Percentiles rank a stretch among this genome's conserved stretches.
Evolutionary conservation across 2,113 vertebrate species (phyloP).

Genomic region (Cavia porcellus): DNA sequence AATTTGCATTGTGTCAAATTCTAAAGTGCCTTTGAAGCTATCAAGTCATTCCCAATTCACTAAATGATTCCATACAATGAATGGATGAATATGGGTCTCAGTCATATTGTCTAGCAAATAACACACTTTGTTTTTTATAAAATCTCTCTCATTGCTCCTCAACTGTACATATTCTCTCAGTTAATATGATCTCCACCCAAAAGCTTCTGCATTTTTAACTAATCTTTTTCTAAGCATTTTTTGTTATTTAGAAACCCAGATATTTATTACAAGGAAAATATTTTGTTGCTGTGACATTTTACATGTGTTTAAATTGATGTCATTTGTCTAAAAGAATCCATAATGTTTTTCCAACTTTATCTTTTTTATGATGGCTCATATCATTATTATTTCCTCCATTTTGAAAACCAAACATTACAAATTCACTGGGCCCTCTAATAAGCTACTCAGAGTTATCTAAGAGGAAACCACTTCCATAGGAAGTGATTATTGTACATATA

Average conservation of each 20-base stretch:
- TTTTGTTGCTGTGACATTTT: neutral
- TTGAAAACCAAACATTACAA: conserved; percentile 49
- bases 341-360: neutral
- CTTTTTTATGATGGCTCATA: neutral
- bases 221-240: conserved; percentile 20
- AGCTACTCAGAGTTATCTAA: neutral
- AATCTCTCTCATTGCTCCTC: neutral
- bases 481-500: neutral
- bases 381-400: neutral
- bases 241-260: conserved; percentile 6
- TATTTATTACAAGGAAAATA: conserved; percentile 38
- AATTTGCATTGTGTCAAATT: neutral
- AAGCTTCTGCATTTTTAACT: conserved; percentile 30
- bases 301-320: conserved; percentile 19
- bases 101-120: too few species aligned
- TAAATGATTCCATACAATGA: neutral
- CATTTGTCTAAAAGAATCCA: neutral
- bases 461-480: neutral
- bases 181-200: neutral
- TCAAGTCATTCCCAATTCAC: neutral
- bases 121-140: neutral
- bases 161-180: neutral
- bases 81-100: neutral
- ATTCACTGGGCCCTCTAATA: neutral
- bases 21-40: conserved; percentile 9